Evolutionary conservation across 2,888 invertebrate genomes (phyloP).

Genomic region (Agriopis marginaria): DNA sequence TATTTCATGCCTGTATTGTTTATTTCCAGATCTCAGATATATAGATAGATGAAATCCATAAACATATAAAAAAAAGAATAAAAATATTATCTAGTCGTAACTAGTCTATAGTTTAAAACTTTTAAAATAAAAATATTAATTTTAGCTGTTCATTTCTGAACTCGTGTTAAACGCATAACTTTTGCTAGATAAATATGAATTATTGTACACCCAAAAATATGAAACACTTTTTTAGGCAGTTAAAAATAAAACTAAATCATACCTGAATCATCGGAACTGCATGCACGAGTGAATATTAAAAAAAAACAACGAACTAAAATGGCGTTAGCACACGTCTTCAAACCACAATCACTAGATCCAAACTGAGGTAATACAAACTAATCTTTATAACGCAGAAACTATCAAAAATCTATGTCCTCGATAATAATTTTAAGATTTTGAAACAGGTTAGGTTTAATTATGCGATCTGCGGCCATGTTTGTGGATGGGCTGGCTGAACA

Average conservation of each 20-base stretch:
- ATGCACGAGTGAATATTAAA: constrained; percentile 35
- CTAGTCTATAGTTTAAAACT: too few species aligned
- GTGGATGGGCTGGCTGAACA: constrained; percentile 61
- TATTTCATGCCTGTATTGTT: too few species aligned
- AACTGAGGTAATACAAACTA: constrained; percentile 64
- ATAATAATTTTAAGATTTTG: constrained; percentile 51
- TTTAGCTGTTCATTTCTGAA: too few species aligned
- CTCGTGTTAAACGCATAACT: too few species aligned
- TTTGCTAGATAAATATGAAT: too few species aligned
- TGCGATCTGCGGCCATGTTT: constrained; percentile 60
- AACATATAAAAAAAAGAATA: too few species aligned
- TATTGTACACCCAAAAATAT: background rate
- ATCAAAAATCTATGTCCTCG: constrained; percentile 57
- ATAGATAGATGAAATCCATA: too few species aligned
- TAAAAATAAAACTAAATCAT: constrained; percentile 33
- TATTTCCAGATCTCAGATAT: too few species aligned
- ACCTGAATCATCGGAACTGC: constrained; percentile 38
- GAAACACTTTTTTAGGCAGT: background rate
- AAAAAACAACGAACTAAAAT: constrained; percentile 42
- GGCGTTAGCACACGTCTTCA: constrained; percentile 65
- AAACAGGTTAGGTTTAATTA: constrained; percentile 54
- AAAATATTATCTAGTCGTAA: too few species aligned
- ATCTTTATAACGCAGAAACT: constrained; percentile 48
- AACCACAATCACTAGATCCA: constrained; percentile 71
- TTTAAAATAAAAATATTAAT: too few species aligned